Conservation (phyloP, 2,797 vertebrate genomes). For the Coranthus polyacanthus region DNA sequence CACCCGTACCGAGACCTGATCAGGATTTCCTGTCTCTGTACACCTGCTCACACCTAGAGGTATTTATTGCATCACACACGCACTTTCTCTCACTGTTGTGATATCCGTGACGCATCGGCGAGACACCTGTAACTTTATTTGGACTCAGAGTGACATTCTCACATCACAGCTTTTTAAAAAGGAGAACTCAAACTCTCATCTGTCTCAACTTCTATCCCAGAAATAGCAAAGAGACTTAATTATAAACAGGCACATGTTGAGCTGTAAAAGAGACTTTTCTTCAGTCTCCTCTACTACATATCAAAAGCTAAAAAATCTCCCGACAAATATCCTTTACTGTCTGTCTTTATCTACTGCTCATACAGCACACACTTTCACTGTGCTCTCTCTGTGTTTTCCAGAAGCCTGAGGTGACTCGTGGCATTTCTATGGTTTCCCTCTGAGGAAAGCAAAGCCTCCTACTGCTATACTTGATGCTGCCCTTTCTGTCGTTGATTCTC, state of each 20-base stretch:
- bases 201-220: conserved; percentile 23
- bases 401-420: conserved; percentile 65
- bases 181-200: conserved; percentile 36
- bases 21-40: conserved; percentile 3
- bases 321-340: conserved; percentile 17
- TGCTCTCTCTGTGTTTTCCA: conserved; percentile 17
- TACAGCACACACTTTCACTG: background rate
- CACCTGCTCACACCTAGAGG: background rate
- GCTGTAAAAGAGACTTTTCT: conserved; percentile 2
- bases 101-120: conserved; percentile 48
- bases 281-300: conserved; percentile 10
- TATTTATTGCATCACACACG: conserved; percentile 15
- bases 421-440: conserved; percentile 68
- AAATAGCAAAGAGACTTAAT: conserved; percentile 45
- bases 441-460: conserved; percentile 48
- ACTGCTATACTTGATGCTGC: conserved; percentile 43
- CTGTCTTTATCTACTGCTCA: background rate
- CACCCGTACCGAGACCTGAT: background rate
- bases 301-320: conserved; percentile 14
- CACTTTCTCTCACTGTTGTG: conserved; percentile 7
- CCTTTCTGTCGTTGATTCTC: conserved; percentile 58
- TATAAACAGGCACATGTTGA: conserved; percentile 32
- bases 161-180: conserved; percentile 36
- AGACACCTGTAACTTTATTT: conserved; percentile 45
- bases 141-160: conserved; percentile 41